Percentiles rank a stretch among this genome's conserved stretches.
phyloP scores from a whole-genome alignment of 1,140 invertebrate genomes.

The Sminthurinus signatus region DNA sequence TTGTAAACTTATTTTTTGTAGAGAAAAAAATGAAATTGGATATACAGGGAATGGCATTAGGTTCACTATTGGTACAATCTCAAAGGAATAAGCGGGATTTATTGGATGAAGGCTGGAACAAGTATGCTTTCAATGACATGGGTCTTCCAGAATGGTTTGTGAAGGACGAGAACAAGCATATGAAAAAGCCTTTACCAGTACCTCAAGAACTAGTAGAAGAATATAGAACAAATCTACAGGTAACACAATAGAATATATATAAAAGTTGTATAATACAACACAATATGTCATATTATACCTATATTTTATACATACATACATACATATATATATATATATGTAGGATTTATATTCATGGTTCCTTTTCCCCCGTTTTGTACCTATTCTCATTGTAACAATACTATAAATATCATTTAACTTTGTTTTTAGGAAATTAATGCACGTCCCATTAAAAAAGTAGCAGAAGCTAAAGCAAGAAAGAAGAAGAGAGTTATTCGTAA shows the following conservation, averaged over 20 bases:
- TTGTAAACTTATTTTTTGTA: slow-evolving; percentile 41
- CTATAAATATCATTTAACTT: not conserved
- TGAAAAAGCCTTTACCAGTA: slow-evolving; percentile 67
- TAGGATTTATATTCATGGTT: no score
- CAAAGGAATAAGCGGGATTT: slow-evolving; percentile 79
- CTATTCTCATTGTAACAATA: not conserved
- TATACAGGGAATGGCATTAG: slow-evolving; percentile 78
- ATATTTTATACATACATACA: no score
- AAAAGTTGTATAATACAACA: not conserved
- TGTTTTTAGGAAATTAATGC: slow-evolving; percentile 72
- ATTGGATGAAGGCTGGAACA: slow-evolving; percentile 82
- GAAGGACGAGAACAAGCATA: slow-evolving; percentile 87
- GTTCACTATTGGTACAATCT: slow-evolving; percentile 73
- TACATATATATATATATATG: no score
- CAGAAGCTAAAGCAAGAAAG: slow-evolving; percentile 96
- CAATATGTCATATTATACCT: not conserved
- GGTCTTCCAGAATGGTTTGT: slow-evolving; percentile 94
- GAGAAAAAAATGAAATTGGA: slow-evolving; percentile 64
- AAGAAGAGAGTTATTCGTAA: slow-evolving; percentile 78
- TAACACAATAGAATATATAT: slow-evolving; percentile 3
- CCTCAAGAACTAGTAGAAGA: slow-evolving; percentile 49
- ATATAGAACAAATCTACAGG: slow-evolving; percentile 35
- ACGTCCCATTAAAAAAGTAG: slow-evolving; percentile 93
- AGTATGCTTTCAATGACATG: slow-evolving; percentile 79
- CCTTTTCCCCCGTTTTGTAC: no score